phyloP scores from a whole-genome alignment of 2,113 vertebrate species.

The Furnarius figulus region DNA sequence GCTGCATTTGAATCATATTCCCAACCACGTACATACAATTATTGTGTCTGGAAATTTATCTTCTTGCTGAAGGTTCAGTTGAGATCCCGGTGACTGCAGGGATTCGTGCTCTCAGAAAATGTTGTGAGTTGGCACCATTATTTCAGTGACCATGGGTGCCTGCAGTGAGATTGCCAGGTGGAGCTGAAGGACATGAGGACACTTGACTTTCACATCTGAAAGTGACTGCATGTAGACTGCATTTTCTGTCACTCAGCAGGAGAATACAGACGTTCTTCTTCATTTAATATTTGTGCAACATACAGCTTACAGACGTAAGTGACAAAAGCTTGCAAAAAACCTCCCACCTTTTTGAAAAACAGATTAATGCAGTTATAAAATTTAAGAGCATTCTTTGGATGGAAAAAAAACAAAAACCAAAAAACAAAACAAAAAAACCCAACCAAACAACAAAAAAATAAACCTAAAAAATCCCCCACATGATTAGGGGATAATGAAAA shows the following conservation, averaged over 20 bases:
- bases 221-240: background rate
- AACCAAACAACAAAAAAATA: background rate
- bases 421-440: too few species aligned
- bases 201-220: background rate
- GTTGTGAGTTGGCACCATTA: background rate
- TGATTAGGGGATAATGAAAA: background rate
- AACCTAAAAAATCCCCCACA: background rate
- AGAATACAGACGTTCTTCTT: background rate
- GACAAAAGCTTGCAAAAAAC: background rate
- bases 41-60: background rate
- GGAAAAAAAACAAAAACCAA: background rate
- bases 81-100: background rate
- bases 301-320: background rate
- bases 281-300: background rate
- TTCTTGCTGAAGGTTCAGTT: background rate
- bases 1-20: background rate
- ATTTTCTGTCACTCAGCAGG: background rate
- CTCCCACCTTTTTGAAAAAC: background rate
- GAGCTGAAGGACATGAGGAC: background rate
- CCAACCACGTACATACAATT: background rate
- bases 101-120: background rate
- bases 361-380: background rate
- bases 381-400: background rate
- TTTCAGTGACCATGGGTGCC: background rate
- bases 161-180: background rate